Conservation (phyloP, 2,113 vertebrate genomes). For the Cariama cristata region DNA sequence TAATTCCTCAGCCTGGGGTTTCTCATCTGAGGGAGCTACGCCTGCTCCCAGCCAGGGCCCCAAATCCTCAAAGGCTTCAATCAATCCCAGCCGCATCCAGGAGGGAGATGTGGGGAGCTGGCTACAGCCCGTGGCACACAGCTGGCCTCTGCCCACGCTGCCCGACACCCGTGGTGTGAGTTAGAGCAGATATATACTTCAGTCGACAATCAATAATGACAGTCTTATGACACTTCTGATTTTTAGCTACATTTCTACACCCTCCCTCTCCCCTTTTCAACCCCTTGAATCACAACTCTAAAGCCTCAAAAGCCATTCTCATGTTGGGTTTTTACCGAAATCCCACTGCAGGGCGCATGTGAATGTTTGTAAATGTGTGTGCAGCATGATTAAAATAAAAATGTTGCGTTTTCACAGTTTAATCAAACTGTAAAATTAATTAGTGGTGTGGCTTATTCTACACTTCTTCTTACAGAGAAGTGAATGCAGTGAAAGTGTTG, state of each 20-base stretch:
- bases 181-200: too few relatives aligned
- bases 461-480: background rate
- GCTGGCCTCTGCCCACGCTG: background rate
- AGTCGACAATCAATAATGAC: background rate
- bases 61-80: background rate
- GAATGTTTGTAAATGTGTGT: background rate
- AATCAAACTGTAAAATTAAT: conserved; percentile 53
- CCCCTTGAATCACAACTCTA: too few relatives aligned
- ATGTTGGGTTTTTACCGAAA: background rate
- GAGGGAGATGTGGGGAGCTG: background rate
- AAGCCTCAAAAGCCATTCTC: background rate
- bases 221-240: background rate
- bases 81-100: fast-evolving
- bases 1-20: background rate
- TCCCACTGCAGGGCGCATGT: background rate
- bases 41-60: background rate
- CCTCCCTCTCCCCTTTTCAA: background rate
- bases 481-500: conserved; percentile 45
- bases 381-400: conserved; percentile 27
- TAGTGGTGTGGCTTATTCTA: background rate
- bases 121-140: background rate
- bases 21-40: background rate
- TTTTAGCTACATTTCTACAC: background rate
- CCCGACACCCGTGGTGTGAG: too few relatives aligned
- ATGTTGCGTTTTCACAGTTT: background rate